Conservation (phyloP, 2,888 invertebrate species). For the Rotaria macrura region DNA sequence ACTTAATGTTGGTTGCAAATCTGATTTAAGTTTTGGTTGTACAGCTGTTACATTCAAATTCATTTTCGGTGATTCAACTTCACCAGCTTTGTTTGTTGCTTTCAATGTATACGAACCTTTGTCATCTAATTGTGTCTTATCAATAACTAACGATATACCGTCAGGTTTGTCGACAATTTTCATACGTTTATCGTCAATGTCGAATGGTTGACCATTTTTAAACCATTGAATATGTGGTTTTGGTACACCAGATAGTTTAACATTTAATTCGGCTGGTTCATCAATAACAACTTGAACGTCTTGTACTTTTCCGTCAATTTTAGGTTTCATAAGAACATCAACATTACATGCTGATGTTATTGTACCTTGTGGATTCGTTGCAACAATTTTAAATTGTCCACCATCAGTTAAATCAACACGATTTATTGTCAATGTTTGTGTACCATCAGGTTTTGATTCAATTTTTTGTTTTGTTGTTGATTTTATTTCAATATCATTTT, state of each 20-base stretch:
- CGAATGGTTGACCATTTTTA: slow-evolving; percentile 5
- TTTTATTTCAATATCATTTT: slow-evolving; percentile 32
- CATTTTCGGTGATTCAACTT: slow-evolving; percentile 25
- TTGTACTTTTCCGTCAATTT: slow-evolving; percentile 20
- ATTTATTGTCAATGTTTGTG: slow-evolving; percentile 22
- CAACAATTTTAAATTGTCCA: slow-evolving; percentile 32
- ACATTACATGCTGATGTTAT: slow-evolving; percentile 27
- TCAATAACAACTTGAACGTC: neutral
- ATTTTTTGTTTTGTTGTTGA: slow-evolving; percentile 32
- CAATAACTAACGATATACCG: slow-evolving; percentile 19
- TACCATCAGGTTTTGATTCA: slow-evolving; percentile 28
- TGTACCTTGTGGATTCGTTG: slow-evolving; percentile 33
- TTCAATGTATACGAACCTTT: slow-evolving; percentile 31
- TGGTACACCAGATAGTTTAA: slow-evolving; percentile 23
- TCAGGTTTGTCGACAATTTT: neutral
- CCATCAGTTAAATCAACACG: slow-evolving; percentile 25
- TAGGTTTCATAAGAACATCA: slow-evolving; percentile 26
- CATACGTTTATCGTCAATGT: slow-evolving; percentile 17
- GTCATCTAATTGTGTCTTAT: slow-evolving; percentile 19
- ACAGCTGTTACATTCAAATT: slow-evolving; percentile 18
- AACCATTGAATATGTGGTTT: slow-evolving; percentile 30
- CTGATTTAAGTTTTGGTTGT: neutral
- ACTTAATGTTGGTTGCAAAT: slow-evolving; percentile 23
- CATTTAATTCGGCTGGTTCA: slow-evolving; percentile 20
- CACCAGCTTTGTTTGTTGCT: slow-evolving; percentile 33